Evolutionary conservation across 2,888 invertebrate species (phyloP).

Genomic region (Caenorhabditis sinica): DNA sequence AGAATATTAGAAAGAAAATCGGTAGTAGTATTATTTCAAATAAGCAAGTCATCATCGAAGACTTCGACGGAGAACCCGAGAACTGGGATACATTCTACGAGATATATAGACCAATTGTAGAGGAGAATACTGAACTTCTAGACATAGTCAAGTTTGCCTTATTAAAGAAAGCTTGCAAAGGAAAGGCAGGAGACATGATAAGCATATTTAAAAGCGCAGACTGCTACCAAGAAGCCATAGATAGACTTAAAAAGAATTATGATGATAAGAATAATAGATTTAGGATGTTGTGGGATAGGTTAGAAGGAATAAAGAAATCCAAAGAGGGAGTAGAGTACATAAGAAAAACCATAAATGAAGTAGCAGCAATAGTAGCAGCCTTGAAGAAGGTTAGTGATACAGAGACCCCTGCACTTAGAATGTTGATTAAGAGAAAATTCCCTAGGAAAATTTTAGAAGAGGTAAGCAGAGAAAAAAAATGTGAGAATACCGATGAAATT

Average conservation of each 20-base stretch:
- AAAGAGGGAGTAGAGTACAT: neutral
- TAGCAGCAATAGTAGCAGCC: slow-evolving; percentile 5
- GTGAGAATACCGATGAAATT: too few species aligned
- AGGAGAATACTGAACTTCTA: neutral
- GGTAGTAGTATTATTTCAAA: too few species aligned
- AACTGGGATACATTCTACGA: too few species aligned
- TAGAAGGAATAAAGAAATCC: neutral
- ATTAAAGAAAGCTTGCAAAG: too few species aligned
- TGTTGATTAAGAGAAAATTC: too few species aligned
- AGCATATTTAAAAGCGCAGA: neutral
- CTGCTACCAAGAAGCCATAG: neutral
- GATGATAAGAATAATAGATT: neutral
- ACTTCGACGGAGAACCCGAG: too few species aligned
- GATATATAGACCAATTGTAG: neutral
- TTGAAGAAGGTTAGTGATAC: too few species aligned
- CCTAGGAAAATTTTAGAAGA: too few species aligned
- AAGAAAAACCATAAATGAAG: neutral
- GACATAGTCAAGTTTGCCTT: neutral
- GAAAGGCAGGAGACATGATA: too few species aligned
- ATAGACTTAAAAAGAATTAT: neutral
- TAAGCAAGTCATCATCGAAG: neutral
- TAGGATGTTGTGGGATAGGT: neutral
- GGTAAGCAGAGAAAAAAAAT: too few species aligned
- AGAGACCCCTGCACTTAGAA: too few species aligned
- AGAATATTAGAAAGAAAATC: too few species aligned